Percentiles rank a stretch among this genome's conserved stretches.
Conservation (phyloP, 2,113 vertebrate genomes). For the Podilymbus podiceps region DNA sequence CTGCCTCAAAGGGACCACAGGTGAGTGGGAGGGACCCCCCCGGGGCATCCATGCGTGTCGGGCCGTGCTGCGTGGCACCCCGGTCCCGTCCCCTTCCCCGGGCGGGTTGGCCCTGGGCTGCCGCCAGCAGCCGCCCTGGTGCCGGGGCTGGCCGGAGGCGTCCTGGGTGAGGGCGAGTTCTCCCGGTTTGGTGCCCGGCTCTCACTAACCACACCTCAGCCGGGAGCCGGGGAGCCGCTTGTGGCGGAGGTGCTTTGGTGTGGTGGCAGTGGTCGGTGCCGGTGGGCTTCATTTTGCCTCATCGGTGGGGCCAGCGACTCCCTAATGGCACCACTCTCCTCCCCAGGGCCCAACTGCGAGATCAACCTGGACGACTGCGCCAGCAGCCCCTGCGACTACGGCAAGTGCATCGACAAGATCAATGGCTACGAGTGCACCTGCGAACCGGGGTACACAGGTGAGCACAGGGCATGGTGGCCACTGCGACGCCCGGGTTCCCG, state of each 20-base stretch:
- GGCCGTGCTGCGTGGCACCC: rapidly evolving
- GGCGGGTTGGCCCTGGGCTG: neutral
- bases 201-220: neutral
- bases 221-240: neutral
- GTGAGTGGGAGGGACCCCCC: conserved; percentile 56
- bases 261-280: rapidly evolving
- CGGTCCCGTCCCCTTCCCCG: rapidly evolving
- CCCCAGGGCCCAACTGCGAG: conserved; percentile 86
- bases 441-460: conserved; percentile 90
- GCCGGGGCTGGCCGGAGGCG: neutral
- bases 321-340: neutral
- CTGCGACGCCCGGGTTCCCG: neutral
- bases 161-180: neutral
- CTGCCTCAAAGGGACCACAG: conserved; percentile 90
- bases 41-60: no score
- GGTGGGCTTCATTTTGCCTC: neutral
- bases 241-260: rapidly evolving
- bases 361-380: conserved; percentile 92
- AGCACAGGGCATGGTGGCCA: neutral
- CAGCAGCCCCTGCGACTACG: conserved; percentile 88
- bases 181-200: neutral
- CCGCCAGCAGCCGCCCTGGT: neutral
- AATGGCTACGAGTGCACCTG: conserved; percentile 91
- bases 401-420: conserved; percentile 94
- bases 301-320: rapidly evolving